Evolutionary conservation across 1,140 invertebrate genomes (phyloP).

Genomic region (Neomicropteryx cornuta): DNA sequence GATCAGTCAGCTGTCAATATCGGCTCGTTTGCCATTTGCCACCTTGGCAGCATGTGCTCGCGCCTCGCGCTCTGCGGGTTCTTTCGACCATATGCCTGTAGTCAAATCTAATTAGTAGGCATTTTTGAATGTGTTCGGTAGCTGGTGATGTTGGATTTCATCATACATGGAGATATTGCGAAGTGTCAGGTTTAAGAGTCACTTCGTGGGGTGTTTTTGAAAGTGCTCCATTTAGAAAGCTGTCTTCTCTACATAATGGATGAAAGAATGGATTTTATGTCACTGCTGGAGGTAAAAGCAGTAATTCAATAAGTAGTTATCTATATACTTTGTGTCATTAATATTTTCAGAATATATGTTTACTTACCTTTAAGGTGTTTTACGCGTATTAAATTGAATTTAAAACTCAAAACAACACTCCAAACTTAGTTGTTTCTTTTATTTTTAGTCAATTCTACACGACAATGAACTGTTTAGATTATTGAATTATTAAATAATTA

Average conservation of each 20-base stretch:
- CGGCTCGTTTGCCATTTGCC: conserved; percentile 21
- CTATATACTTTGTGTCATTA: conserved; percentile 2
- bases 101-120: conserved; percentile 8
- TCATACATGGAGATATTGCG: conserved; percentile 7
- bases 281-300: conserved; percentile 33
- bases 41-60: conserved; percentile 37
- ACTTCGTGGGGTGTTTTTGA: conserved; percentile 21
- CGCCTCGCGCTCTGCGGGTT: conserved; percentile 26
- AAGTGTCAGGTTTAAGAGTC: conserved; percentile 7
- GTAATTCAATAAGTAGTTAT: not conserved
- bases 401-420: conserved; percentile 2
- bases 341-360: conserved; percentile 2
- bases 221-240: conserved; percentile 19
- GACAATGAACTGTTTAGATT: too few species aligned
- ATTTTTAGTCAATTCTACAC: conserved; percentile 3
- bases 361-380: not conserved
- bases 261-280: conserved; percentile 38
- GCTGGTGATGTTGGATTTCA: conserved; percentile 11
- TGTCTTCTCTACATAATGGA: conserved; percentile 26
- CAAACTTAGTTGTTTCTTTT: not conserved
- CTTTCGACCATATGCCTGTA: conserved; percentile 16
- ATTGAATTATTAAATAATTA: too few species aligned
- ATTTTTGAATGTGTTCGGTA: conserved; percentile 7
- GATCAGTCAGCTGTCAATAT: conserved; percentile 14
- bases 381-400: conserved; percentile 4